Percentiles rank a stretch among this genome's conserved stretches.
Evolutionary conservation across 2,888 invertebrate genomes (phyloP).

Genomic region (Diloba caeruleocephala): DNA sequence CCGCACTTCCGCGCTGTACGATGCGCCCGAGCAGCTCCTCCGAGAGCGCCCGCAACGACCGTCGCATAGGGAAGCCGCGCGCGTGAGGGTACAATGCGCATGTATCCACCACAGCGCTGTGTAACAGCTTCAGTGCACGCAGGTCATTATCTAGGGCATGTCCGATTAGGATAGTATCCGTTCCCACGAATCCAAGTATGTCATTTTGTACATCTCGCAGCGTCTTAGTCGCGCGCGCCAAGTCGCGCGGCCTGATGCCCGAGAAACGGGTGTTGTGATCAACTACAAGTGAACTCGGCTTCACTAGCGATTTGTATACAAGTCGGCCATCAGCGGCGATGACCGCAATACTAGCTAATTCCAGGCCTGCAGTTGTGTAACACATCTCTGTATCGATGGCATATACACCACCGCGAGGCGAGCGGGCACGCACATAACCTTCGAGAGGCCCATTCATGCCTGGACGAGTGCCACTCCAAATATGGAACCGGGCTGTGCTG

Average conservation of each 20-base stretch:
- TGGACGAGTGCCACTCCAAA: conserved; percentile 92
- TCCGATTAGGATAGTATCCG: conserved; percentile 97
- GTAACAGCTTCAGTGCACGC: conserved; percentile 94
- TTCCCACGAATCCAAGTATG: conserved; percentile 93
- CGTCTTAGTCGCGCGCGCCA: conserved; percentile 90
- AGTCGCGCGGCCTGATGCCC: conserved; percentile 92
- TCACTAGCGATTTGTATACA: conserved; percentile 95
- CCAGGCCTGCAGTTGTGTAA: conserved; percentile 95
- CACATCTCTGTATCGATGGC: conserved; percentile 99
- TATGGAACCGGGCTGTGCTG: conserved; percentile 91
- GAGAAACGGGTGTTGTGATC: conserved; percentile 99
- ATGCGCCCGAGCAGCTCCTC: conserved; percentile 92
- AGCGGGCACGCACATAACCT: conserved; percentile 90
- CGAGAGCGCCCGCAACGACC: conserved; percentile 94
- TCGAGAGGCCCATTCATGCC: conserved; percentile 93
- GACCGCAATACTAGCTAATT: conserved; percentile 96
- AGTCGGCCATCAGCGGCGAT: conserved; percentile 92
- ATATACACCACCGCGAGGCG: conserved; percentile 90
- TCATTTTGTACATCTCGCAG: conserved; percentile 95
- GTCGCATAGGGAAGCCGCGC: conserved; percentile 94
- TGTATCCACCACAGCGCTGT: conserved; percentile 96
- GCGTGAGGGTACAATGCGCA: conserved; percentile 96
- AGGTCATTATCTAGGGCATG: conserved; percentile 99
- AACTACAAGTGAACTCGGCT: conserved; percentile 94
- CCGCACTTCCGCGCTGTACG: conserved; percentile 92